A percentile compares a stretch with the other conserved stretches of the same genome.
phyloP scores from a whole-genome alignment of 2,113 vertebrate genomes.

The Accipiter cooperii region DNA sequence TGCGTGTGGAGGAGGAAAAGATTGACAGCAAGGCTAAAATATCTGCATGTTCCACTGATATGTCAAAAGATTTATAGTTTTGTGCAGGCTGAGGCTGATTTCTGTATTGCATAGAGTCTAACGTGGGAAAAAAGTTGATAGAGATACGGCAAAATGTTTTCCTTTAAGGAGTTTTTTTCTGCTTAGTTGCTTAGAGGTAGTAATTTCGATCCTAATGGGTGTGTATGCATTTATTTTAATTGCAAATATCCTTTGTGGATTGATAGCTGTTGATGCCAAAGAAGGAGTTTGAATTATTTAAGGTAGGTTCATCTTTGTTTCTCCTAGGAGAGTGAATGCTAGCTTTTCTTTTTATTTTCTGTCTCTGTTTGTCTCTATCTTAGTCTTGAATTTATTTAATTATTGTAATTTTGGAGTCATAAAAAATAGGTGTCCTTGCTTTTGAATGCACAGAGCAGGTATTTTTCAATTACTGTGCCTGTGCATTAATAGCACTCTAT shows the following conservation, averaged over 20 bases:
- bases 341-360: not conserved
- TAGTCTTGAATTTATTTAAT: not conserved
- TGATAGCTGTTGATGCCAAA: conserved; percentile 98
- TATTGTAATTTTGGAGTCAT: not conserved
- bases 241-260: conserved; percentile 53
- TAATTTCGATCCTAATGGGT: not conserved
- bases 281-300: conserved; percentile 99
- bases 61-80: not conserved
- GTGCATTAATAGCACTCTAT: not conserved
- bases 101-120: not conserved
- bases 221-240: conserved; percentile 43
- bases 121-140: not conserved
- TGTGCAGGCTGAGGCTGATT: not conserved
- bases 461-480: not conserved
- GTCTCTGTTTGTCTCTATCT: not conserved
- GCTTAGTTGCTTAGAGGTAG: not conserved
- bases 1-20: not conserved
- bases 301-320: conserved; percentile 78
- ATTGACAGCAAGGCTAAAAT: not conserved
- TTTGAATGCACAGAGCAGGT: not conserved
- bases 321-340: conserved; percentile 30
- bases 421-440: not conserved
- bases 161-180: not conserved
- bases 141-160: not conserved
- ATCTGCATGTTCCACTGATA: not conserved